These are phyloP conservation scores for Pseudotriccus pelzelni DNA, from an alignment of 2,797 vertebrate genomes.

Conservation along the genomic window DNA sequence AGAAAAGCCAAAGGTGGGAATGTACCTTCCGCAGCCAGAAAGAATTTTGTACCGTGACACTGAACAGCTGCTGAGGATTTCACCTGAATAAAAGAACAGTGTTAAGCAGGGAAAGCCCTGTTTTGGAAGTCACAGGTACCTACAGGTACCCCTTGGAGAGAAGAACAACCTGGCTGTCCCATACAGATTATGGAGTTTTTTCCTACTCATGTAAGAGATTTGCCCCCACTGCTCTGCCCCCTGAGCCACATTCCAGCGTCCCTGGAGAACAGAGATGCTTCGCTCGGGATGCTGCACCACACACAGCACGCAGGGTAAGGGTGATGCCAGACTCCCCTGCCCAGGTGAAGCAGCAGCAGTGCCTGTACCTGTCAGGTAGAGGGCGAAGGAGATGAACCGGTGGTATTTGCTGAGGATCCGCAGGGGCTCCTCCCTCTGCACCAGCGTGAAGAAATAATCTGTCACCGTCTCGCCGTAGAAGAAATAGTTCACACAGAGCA, in stretches of 20 bases:
- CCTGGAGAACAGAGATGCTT: not conserved
- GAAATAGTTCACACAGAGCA: conserved; percentile 98
- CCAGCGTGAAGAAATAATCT: conserved; percentile 96
- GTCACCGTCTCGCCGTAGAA: conserved; percentile 98
- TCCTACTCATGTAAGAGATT: not conserved
- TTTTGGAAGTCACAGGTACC: not conserved
- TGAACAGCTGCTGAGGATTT: not conserved
- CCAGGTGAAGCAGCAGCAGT: not conserved
- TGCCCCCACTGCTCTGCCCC: not conserved
- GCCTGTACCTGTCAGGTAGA: conserved; percentile 89
- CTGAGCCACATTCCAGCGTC: not conserved
- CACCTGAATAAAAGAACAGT: not conserved
- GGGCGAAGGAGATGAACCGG: conserved; percentile 95
- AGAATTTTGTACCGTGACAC: fast-evolving
- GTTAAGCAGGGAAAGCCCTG: not conserved
- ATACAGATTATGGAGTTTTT: not conserved
- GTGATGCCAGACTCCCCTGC: not conserved
- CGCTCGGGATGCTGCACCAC: not conserved
- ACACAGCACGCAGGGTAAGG: not conserved
- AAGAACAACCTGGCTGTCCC: not conserved
- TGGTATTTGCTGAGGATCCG: conserved; percentile 98
- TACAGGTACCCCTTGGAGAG: not conserved
- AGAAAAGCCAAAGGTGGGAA: not conserved
- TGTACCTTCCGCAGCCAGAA: not conserved
- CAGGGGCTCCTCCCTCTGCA: conserved; percentile 95